phyloP scores from a whole-genome alignment of 2,888 invertebrate species.

The Melinopterus prodromus region DNA sequence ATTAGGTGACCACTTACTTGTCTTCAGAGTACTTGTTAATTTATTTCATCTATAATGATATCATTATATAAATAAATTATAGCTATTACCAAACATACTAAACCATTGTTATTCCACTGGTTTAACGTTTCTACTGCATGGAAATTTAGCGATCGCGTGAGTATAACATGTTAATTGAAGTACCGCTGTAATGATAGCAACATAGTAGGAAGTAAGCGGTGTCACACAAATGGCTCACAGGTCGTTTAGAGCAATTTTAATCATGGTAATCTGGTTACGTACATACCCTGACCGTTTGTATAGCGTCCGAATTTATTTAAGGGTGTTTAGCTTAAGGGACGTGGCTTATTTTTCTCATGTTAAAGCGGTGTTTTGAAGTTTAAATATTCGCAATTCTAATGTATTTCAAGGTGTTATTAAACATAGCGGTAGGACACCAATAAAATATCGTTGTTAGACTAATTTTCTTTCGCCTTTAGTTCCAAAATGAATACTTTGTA shows the following conservation, averaged over 20 bases:
- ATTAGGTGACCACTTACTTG: no score
- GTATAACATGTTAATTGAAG: not conserved
- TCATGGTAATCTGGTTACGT: not conserved
- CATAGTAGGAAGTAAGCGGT: not conserved
- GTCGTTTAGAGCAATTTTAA: not conserved
- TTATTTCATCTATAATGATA: not conserved
- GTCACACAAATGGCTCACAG: not conserved
- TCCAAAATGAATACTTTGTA: no score
- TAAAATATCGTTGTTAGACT: no score
- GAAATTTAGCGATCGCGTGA: not conserved
- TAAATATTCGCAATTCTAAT: no score
- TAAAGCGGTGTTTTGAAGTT: no score
- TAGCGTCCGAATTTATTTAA: not conserved
- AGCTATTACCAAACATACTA: not conserved
- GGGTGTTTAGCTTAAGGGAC: not conserved
- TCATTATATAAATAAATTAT: not conserved
- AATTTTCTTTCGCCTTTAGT: no score
- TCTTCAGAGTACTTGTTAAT: no score
- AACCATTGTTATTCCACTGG: not conserved
- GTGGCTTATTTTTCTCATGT: no score
- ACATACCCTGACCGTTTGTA: not conserved
- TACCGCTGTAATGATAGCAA: not conserved
- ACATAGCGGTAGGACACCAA: no score
- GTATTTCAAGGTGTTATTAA: no score
- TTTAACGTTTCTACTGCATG: not conserved